Evolutionary conservation across 2,797 vertebrate genomes (phyloP).

Genomic region (Gymnocypris eckloni): DNA sequence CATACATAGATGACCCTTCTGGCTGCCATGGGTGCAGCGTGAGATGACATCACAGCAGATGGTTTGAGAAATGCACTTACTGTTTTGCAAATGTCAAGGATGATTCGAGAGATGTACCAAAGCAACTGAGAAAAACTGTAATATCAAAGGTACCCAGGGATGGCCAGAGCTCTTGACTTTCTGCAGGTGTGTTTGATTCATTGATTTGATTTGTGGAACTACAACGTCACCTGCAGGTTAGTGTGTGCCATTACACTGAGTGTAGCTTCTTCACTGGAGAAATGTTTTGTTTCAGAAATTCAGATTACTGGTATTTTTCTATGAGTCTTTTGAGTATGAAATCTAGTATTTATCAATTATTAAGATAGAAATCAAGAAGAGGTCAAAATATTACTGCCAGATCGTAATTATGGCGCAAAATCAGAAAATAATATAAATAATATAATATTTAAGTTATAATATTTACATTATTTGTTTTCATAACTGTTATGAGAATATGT

Average conservation of each 20-base stretch:
- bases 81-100: too few relatives aligned
- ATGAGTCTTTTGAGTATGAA: not conserved
- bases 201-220: conserved; percentile 13
- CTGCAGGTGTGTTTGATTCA: not conserved
- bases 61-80: too few relatives aligned
- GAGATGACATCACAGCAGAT: too few relatives aligned
- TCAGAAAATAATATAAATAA: too few relatives aligned
- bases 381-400: not conserved
- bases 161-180: not conserved
- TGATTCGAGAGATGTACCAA: too few relatives aligned
- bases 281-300: not conserved
- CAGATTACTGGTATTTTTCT: not conserved
- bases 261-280: not conserved
- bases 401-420: not conserved
- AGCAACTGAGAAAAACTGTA: too few relatives aligned
- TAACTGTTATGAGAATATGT: not conserved
- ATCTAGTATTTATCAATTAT: not conserved
- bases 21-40: too few relatives aligned
- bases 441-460: not conserved
- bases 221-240: conserved; percentile 55
- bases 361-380: too few relatives aligned
- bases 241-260: not conserved
- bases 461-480: not conserved
- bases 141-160: not conserved
- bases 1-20: too few relatives aligned